Evolutionary conservation across 2,113 vertebrate species (phyloP), one percentile per base, ranked within the genome.

Genomic region (Menidia beryllina): DNA sequence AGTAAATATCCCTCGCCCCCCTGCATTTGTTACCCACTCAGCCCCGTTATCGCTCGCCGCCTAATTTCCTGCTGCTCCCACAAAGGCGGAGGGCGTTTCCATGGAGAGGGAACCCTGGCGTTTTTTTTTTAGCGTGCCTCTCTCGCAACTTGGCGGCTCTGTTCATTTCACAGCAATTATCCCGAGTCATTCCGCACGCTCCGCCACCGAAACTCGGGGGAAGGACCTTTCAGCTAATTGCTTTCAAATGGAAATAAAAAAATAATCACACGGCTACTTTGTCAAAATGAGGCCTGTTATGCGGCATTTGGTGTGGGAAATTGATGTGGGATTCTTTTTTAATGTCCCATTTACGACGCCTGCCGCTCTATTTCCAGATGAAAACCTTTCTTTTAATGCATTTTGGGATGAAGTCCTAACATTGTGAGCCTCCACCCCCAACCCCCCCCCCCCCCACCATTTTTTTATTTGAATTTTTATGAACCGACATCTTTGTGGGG

Each of bases 81-180:
- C 89, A 89, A 86, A 89, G 79, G 86, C 87, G 65, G 85, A 85
- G 85, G 89, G 84, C 87, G 88, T 92, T 90, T 88, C 88, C 83
- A 83, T 88, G 85, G 87, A 86, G 88, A 89, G 89, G 82, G 73
- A 89, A 87, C 84, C 84, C 85, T 79, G 72, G 82, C 71, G 75
- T 73, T 85, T 34, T 77, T 79, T 72, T n/a, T n/a, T n/a, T n/a
- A n/a, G n/a, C 63, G 75, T 72, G 73, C 77, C 78, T 83, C 77
- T 88, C 80, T 90, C n/a, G n/a, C 77, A 54, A 81, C 89, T 89
- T 84, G 84, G 74, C 86, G n/a, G 71, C 86, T 85, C 84, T 89
- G 87, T 88, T 91, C 88, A 90, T 90, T 93, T 92, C 89, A 91
- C 86, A 91, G 88, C 89, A 90, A 92, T 91, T 91, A 91, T 91